These are phyloP conservation scores for Megalopta genalis DNA, from an alignment of 1,140 invertebrate genomes.

Conservation along the genomic window DNA sequence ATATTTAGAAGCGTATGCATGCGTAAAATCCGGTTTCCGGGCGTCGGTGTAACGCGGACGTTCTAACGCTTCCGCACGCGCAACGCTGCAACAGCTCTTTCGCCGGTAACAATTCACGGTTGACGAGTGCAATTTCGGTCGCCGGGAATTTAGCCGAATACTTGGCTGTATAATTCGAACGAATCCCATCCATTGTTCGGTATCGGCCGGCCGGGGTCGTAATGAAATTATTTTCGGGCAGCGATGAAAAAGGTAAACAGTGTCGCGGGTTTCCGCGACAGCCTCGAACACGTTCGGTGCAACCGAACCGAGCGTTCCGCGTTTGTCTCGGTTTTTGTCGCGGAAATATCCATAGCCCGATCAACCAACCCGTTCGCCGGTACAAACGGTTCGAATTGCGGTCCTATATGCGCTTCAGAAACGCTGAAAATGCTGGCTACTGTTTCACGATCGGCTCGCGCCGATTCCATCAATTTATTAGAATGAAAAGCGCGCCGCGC, in stretches of 20 bases:
- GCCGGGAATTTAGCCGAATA: too few relatives aligned
- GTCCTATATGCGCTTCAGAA: neutral
- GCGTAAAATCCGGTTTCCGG: too few relatives aligned
- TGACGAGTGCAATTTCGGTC: neutral
- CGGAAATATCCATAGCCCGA: constrained; percentile 13
- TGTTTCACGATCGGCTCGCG: too few relatives aligned
- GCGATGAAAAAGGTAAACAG: neutral
- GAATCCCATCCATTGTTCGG: neutral
- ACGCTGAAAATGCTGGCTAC: neutral
- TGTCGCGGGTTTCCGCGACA: neutral
- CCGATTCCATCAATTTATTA: neutral
- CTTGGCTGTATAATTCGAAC: neutral
- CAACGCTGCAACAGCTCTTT: too few relatives aligned
- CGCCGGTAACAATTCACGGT: neutral
- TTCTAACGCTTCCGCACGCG: too few relatives aligned
- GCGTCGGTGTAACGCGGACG: too few relatives aligned
- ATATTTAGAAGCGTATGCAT: too few relatives aligned
- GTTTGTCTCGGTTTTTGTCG: constrained; percentile 6
- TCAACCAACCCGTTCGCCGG: constrained; percentile 21
- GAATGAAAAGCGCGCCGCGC: constrained; percentile 5
- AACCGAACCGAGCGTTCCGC: neutral
- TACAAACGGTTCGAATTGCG: constrained; percentile 19
- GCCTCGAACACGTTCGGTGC: too few relatives aligned
- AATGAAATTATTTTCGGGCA: neutral
- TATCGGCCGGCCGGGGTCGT: neutral